Percentiles rank a stretch among this genome's conserved stretches.
Evolutionary conservation across 2,797 vertebrate species (phyloP).

Genomic region (Delichon dasypus): DNA sequence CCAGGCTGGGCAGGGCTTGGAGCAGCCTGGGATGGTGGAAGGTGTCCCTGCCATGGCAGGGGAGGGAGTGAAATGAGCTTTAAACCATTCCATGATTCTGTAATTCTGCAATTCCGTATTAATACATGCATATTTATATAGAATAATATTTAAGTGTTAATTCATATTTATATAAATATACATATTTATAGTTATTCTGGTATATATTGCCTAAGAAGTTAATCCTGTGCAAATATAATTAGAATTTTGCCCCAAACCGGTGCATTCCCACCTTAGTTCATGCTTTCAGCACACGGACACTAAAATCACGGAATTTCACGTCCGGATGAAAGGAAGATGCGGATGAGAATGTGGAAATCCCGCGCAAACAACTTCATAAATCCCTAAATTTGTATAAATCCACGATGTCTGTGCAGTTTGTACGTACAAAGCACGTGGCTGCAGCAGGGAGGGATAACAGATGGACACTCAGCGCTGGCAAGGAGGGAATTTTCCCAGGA

Average conservation of each 20-base stretch:
- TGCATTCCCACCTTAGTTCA: not conserved
- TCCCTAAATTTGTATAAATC: not conserved
- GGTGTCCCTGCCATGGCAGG: not conserved
- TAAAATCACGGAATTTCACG: not conserved
- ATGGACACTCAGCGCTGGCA: fast-evolving
- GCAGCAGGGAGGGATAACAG: not conserved
- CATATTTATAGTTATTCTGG: not conserved
- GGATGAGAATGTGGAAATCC: not conserved
- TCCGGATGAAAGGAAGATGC: not conserved
- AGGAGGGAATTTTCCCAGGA: not conserved
- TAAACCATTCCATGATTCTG: not conserved
- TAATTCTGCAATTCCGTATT: not conserved
- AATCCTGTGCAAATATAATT: not conserved
- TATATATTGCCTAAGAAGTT: not conserved
- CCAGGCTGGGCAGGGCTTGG: not conserved
- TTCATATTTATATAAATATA: fast-evolving
- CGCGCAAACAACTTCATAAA: not conserved
- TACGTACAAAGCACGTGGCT: fast-evolving
- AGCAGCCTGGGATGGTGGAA: not conserved
- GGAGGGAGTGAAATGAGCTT: not conserved
- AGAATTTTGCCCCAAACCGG: not conserved
- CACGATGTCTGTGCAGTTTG: fast-evolving
- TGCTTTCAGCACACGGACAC: not conserved
- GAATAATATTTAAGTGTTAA: too few species aligned
- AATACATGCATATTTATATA: not conserved